Evolutionary conservation across 2,797 vertebrate genomes (phyloP), one percentile per base, ranked within the genome.

Genomic region (Alcedo quadribrachys): DNA sequence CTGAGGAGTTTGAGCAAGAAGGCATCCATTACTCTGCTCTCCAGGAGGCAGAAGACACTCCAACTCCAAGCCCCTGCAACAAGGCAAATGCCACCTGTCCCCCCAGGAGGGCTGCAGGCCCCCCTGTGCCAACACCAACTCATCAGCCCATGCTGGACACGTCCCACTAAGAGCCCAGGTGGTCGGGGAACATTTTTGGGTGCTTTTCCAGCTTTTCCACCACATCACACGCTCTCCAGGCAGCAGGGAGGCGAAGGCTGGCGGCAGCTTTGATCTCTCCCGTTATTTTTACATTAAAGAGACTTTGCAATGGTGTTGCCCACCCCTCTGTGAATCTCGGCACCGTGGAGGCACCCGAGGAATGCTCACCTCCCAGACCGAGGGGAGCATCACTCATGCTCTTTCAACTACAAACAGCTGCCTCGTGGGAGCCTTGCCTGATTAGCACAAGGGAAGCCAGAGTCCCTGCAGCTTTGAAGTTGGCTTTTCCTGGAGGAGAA

Each of bases 281-380:
- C 5, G 1, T 69, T 87, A 60, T 63, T 93, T 89, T 55, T 16
- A 92, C 91, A 75, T 94, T 58, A 95, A 94, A 96, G 77, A 94
- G 95, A 92, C 63, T 93, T 10, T 33, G 84, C 81, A 68, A 83
- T 60, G 1, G 0, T 1, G 0, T 51, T 80, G 77, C 76, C 58
- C 82, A 89, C 62, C 79, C 79, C 63, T 78, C 71, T 2, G 0
- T 22, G 50, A 48, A n/a, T 61, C 68, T 55, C 54, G 35, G 92
- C 81, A 18, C 48, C 30, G 0, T 60, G 87, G 76, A 87, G 48
- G 71, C 84, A 80, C 69, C 71, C 1, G 0, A 60, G 87, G 85
- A 89, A 35, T 0, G 22, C 58, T 14, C 85, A 78, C 77, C 15
- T 1, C 87, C 91, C 69, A 32, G 77, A 66, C 42, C 8, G 1